Conservation (phyloP, 2,113 vertebrate genomes). For the Myrmecophaga tridactyla region DNA sequence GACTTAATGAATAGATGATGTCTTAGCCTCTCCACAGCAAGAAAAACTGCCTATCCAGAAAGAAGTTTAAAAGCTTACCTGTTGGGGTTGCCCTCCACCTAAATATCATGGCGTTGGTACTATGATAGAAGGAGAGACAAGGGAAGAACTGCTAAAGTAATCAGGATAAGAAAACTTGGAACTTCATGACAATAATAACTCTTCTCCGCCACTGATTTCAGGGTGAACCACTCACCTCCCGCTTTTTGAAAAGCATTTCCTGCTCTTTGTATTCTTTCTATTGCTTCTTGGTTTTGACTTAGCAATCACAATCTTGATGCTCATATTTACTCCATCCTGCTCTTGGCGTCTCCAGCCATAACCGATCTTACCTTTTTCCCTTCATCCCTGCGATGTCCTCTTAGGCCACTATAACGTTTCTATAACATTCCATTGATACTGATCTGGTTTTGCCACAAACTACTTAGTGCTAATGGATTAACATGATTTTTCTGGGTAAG, state of each 20-base stretch:
- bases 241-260: background rate
- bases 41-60: background rate
- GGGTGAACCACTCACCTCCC: background rate
- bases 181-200: background rate
- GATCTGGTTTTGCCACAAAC: background rate
- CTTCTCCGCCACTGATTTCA: too few species aligned
- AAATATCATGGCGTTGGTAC: background rate
- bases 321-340: background rate
- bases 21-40: background rate
- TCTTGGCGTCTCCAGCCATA: background rate
- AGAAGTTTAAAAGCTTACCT: background rate
- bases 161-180: background rate
- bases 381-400: background rate
- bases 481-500: background rate
- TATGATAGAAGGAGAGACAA: background rate
- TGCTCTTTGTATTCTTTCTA: background rate
- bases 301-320: background rate
- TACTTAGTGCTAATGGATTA: background rate
- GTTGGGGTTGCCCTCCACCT: background rate
- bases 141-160: background rate
- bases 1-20: background rate
- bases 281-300: background rate
- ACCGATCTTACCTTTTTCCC: background rate
- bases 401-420: background rate
- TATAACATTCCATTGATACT: background rate